phyloP scores from a whole-genome alignment of 2,113 vertebrate genomes.

The Alouatta palliata region DNA sequence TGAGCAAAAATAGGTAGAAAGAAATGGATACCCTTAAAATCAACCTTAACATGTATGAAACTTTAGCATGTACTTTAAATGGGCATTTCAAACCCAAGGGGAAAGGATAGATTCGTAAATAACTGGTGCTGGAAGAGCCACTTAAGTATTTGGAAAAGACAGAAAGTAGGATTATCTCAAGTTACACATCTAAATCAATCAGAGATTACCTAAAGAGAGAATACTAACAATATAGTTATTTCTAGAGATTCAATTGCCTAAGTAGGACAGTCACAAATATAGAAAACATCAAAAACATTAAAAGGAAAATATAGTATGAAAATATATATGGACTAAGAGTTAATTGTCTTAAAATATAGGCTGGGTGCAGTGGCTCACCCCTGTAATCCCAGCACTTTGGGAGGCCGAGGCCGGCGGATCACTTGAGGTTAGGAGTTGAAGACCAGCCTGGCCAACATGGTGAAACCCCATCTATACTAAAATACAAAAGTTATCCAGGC shows the following conservation, averaged over 20 bases:
- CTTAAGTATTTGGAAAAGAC: not conserved
- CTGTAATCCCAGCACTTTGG: too few species aligned
- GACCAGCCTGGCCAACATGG: too few species aligned
- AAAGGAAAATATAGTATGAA: not conserved
- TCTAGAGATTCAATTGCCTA: not conserved
- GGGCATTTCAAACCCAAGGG: not conserved
- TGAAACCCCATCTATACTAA: too few species aligned
- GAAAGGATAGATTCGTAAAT: not conserved
- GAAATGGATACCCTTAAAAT: not conserved
- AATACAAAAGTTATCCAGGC: too few species aligned
- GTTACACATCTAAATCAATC: not conserved
- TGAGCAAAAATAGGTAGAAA: not conserved
- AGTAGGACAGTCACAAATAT: not conserved
- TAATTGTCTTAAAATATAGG: slow-evolving; percentile 5
- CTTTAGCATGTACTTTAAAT: not conserved
- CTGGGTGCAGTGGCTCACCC: too few species aligned
- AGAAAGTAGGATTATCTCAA: not conserved
- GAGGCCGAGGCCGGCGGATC: too few species aligned
- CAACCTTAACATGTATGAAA: not conserved
- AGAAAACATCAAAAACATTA: not conserved
- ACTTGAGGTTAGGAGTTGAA: too few species aligned
- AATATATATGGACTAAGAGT: not conserved
- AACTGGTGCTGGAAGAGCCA: not conserved
- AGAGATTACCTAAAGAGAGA: not conserved
- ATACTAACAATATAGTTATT: not conserved